Percentiles rank a stretch among this genome's conserved stretches.
Evolutionary conservation across 2,888 invertebrate species (phyloP).

Genomic region (Ormyrus thymus): DNA sequence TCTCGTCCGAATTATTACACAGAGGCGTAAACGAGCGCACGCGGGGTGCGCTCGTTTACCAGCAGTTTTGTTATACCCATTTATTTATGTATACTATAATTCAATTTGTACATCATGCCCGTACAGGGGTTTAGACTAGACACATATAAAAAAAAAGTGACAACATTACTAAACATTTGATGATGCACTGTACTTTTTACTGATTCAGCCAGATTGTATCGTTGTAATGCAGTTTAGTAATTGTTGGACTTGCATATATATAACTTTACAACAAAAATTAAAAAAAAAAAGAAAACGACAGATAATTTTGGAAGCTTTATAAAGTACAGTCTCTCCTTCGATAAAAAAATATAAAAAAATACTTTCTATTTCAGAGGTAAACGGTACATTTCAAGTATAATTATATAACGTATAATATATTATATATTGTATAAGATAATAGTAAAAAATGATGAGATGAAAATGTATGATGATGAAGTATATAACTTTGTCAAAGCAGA

Average conservation of each 20-base stretch:
- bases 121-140: conserved; percentile 72
- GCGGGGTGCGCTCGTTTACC: no score
- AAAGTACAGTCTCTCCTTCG: conserved; percentile 49
- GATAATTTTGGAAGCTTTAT: conserved; percentile 30
- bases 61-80: conserved; percentile 13
- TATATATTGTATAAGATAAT: conserved; percentile 37
- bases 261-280: conserved; percentile 17
- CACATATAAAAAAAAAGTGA: conserved; percentile 73
- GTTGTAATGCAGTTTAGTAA: conserved; percentile 51
- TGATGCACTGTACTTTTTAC: conserved; percentile 61
- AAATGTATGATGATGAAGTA: conserved; percentile 53
- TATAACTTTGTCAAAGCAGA: conserved; percentile 33
- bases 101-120: conserved; percentile 72
- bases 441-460: conserved; percentile 52
- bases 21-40: conserved; percentile 20
- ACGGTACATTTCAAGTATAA: no score
- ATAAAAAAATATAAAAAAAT: conserved; percentile 45
- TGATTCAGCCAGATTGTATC: conserved; percentile 63
- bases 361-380: not conserved
- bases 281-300: conserved; percentile 25
- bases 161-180: conserved; percentile 70
- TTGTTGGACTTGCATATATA: conserved; percentile 23
- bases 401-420: not conserved
- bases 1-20: conserved; percentile 23
- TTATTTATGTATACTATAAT: conserved; percentile 26